Base-by-base conservation (phyloP, 2,113 vertebrate genomes). In the Dipodomys ordii region DNA sequence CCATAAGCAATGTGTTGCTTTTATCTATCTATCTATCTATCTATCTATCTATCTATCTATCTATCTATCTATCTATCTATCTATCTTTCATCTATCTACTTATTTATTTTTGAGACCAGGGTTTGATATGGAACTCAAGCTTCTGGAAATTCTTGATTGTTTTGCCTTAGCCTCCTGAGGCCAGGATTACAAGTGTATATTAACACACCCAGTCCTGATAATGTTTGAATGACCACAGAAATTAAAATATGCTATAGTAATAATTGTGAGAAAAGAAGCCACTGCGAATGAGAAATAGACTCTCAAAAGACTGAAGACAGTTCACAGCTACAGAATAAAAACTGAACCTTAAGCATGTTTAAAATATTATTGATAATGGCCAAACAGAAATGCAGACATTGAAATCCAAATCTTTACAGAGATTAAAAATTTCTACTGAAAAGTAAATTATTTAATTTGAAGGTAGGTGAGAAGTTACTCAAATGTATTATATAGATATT, bases 181-280 rank as follows among this genome's bases (percentile, higher is more conserved):
- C 23, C 64, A 25, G 64, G 30, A 18, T 9, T 32, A 71, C 7
- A 84, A 22, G 3, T 53, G 32, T 32, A 46, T 71, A 27, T n/a
- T 6, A 12, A 28, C 20, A 53, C 8, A 18, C 32, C 32, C 46
- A 53, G 68, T 30, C 82, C 27, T 57, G 49, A 30, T n/a, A 62
- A 83, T 62, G 32, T 86, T 82, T 88, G 87, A 72, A 91, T 80
- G 32, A 46, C 32, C 16, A 64, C 18, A 5, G 71, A 86, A 92
- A 46, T 88, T 72, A 88, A 90, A 9, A 49, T 11, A 49, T 49
- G 12, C 12, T 49, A 74, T 76, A 3, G 53, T 16, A 83, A 92
- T 20, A 32, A 39, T 35, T 28, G 83, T 18, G 27, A n/a, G 71
- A 10, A 92, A 76, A 88, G 62, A 10, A 88, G 25, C 7, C 30